These are phyloP conservation scores for Galeopterus variegatus DNA, from an alignment of 2,113 vertebrate genomes.

Conservation along the genomic window DNA sequence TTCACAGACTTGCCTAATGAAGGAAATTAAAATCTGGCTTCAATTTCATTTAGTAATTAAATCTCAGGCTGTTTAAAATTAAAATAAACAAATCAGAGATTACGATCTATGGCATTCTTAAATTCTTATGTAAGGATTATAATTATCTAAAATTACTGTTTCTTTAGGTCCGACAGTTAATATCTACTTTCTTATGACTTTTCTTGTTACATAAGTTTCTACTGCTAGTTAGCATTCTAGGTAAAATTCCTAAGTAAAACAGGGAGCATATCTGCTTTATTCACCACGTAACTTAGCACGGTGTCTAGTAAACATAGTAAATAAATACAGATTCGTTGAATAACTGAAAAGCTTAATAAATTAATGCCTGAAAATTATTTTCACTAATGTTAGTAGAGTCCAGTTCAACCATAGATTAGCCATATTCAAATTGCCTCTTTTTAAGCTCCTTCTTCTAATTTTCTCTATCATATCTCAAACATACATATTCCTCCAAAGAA, in stretches of 20 bases:
- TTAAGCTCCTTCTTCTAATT: not conserved
- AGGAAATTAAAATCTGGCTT: conserved; percentile 73
- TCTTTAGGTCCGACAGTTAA: not conserved
- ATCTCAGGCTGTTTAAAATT: conserved; percentile 65
- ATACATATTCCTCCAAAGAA: not conserved
- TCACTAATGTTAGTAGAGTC: conserved; percentile 30
- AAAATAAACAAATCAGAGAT: conserved; percentile 73
- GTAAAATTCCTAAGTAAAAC: not conserved
- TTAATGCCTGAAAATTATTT: conserved; percentile 44
- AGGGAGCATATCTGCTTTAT: not conserved
- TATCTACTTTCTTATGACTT: conserved; percentile 8
- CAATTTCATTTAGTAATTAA: conserved; percentile 75
- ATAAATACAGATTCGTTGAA: conserved; percentile 15
- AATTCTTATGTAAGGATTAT: conserved; percentile 44
- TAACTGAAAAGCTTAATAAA: not conserved
- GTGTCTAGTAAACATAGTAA: not conserved
- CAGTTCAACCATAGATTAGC: not conserved
- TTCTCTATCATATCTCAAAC: not conserved
- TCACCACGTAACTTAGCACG: not conserved
- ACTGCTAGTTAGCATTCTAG: not conserved
- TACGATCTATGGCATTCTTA: conserved; percentile 35
- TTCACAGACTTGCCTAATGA: conserved; percentile 48
- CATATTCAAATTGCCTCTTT: not conserved
- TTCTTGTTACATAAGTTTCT: not conserved
- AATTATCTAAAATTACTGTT: conserved; percentile 66